Evolutionary conservation across 2,888 invertebrate species (phyloP).

Genomic region (Ceraclea dissimilis): DNA sequence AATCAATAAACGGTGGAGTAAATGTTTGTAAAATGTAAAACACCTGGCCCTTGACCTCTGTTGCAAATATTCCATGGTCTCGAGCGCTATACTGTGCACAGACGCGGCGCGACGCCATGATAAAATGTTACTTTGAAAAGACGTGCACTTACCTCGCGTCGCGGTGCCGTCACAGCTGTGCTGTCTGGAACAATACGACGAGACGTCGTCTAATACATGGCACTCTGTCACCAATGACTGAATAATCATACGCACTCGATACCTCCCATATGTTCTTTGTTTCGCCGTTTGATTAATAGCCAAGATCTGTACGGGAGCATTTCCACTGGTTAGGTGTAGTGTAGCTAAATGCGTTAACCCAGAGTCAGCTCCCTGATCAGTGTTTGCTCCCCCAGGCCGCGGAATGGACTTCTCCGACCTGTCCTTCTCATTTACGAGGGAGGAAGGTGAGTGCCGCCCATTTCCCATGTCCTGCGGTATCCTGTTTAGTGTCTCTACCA

Average conservation of each 20-base stretch:
- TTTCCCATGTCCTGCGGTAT: background rate
- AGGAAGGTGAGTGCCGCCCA: constrained; percentile 22
- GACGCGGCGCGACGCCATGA: background rate
- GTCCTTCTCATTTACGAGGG: constrained; percentile 19
- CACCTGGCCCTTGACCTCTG: background rate
- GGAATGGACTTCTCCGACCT: constrained; percentile 25
- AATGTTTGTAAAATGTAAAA: too few relatives aligned
- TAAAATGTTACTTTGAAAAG: background rate
- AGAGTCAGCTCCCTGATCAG: constrained; percentile 23
- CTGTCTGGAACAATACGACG: background rate
- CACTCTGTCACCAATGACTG: background rate
- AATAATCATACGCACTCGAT: background rate
- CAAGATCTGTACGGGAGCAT: background rate
- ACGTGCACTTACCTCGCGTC: background rate
- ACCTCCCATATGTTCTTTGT: background rate
- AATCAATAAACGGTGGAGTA: too few relatives aligned
- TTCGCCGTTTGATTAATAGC: background rate
- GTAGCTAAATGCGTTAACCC: constrained; percentile 10
- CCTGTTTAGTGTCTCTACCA: constrained; percentile 2
- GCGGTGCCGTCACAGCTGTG: background rate
- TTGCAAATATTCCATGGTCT: background rate
- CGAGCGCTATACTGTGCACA: background rate
- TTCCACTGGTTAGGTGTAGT: background rate
- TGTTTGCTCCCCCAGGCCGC: constrained; percentile 24
- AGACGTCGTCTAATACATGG: background rate